Base-by-base conservation (phyloP, 2,113 vertebrate species). In the Dicrurus megarhynchus region DNA sequence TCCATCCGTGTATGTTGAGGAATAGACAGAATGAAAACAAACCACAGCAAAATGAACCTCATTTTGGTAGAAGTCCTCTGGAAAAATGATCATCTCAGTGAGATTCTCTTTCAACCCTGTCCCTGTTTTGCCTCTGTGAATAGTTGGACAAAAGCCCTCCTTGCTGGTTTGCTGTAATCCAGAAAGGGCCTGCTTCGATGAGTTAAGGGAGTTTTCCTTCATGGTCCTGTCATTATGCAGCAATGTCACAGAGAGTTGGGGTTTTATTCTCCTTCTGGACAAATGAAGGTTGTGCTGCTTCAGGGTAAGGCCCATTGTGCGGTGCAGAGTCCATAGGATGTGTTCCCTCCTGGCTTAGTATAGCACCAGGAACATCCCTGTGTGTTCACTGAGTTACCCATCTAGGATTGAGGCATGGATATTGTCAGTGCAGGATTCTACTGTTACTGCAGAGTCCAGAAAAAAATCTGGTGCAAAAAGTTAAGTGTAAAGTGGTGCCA, bases 1-100 rank as follows among this genome's bases (percentile, higher is more conserved):
- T 97, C 69, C 89, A 89, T 97, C 95, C 82, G 44, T 93, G 88
- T 90, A 56, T 94, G 89, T 82, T 39, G 22, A 78, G 82, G 73
- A 95, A 81, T 16, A 37, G 42, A 42, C 19, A 39, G 59, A 79
- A 67, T 18, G 39, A 69, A 89, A 49, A 78, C 53, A 50, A 90
- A 20, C 15, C 39, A 14, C 44, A 67, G 42, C 30, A 57, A 71
- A 95, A 77, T 42, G n/a, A 60, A 10, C 52, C 82, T 97, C 47
- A 42, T 95, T 97, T 96, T 94, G 76, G 67, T 78, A 91, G 89
- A 82, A 78, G 52, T 77, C 32, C 89, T 89, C 80, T 70, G 39
- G 37, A 86, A 86, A 79, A 73, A 21, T 49, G 5, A 87, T 86
- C 35, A 67, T 52, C 79, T 89, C 64, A 11, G 9, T 67, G 81